Conservation (phyloP, 2,113 vertebrate genomes). For the Ameiurus melas region DNA sequence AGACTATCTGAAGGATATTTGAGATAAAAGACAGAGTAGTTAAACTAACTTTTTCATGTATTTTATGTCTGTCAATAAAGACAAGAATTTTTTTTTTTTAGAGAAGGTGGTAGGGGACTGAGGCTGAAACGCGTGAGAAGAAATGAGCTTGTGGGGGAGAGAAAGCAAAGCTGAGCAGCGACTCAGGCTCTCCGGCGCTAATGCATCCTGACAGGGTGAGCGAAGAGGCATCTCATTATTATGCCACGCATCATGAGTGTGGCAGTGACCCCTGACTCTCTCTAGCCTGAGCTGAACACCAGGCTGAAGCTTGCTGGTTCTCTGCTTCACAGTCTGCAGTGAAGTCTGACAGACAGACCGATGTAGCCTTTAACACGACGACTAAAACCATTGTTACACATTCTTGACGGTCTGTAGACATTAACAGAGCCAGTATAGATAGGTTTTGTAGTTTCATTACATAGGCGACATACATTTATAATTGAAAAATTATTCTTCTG, state of each 20-base stretch:
- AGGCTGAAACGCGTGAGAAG: neutral
- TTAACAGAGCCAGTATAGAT: neutral
- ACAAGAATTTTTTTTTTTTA: too few relatives aligned
- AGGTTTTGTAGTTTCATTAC: neutral
- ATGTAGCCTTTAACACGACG: neutral
- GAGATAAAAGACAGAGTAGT: neutral
- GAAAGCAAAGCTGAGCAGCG: constrained; percentile 20
- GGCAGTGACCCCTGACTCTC: constrained; percentile 52
- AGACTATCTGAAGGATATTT: neutral
- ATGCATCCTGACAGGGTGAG: constrained; percentile 57
- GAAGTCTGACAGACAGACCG: constrained; percentile 30
- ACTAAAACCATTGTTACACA: neutral
- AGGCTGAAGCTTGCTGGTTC: constrained; percentile 14
- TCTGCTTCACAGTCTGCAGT: constrained; percentile 35
- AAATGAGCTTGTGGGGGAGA: constrained; percentile 22
- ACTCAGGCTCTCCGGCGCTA: constrained; percentile 44
- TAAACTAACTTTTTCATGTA: neutral
- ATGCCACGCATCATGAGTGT: constrained; percentile 57
- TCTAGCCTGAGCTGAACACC: constrained; percentile 36
- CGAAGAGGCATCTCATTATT: constrained; percentile 58
- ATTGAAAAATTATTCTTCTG: neutral
- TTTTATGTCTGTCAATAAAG: too few relatives aligned
- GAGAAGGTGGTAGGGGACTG: too few relatives aligned
- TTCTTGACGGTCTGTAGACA: constrained; percentile 10
- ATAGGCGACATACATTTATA: neutral